Conservation (phyloP, 2,888 invertebrate genomes). For the Blomia tropicalis region DNA sequence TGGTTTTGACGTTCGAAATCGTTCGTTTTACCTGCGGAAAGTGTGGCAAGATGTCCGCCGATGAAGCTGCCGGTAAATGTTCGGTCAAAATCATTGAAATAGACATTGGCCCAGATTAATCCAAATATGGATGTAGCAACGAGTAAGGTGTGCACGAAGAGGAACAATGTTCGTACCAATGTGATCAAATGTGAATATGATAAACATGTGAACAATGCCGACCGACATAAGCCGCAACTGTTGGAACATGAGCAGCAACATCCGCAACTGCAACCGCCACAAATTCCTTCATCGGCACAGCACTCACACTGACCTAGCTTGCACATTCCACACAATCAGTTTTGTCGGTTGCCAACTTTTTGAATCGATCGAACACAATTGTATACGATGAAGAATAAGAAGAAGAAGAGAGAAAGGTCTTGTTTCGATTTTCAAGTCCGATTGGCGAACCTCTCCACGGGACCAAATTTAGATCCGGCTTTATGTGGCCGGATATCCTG, state of each 20-base stretch:
- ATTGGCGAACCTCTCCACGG: background rate
- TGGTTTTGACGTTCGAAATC: background rate
- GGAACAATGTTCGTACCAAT: background rate
- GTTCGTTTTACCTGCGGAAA: slow-evolving; percentile 15
- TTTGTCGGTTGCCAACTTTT: background rate
- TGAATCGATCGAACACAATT: background rate
- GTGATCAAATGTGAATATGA: slow-evolving; percentile 4
- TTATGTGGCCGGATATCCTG: slow-evolving; percentile 8
- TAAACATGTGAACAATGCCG: background rate
- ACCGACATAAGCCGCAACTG: background rate
- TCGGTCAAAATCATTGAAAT: slow-evolving; percentile 16
- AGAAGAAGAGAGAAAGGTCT: background rate
- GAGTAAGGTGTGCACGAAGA: slow-evolving; percentile 17
- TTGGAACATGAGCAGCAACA: background rate
- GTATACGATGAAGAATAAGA: background rate
- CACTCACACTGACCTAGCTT: background rate
- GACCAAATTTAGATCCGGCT: background rate
- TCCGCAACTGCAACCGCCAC: background rate
- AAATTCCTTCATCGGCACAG: background rate
- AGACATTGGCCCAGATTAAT: slow-evolving; percentile 21
- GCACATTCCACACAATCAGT: background rate
- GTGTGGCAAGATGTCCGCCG: slow-evolving; percentile 21
- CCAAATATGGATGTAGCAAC: slow-evolving; percentile 20
- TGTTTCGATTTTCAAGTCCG: background rate
- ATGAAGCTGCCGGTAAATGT: slow-evolving; percentile 18